Evolutionary conservation across 2,888 invertebrate species (phyloP).

Genomic region (Drosophila tripunctata): DNA sequence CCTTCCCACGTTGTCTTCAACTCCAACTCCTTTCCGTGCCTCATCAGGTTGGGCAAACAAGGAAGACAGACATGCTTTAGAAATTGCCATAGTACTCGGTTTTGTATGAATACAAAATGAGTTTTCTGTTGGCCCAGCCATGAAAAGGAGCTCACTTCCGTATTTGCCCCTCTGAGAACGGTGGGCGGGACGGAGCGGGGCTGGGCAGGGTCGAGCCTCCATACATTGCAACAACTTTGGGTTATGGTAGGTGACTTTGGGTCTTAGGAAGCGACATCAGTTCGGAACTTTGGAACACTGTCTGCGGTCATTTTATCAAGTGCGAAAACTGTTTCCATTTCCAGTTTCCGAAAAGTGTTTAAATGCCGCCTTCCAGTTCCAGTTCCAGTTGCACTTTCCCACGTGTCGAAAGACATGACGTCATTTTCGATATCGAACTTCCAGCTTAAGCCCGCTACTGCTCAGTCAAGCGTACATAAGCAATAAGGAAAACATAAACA

Average conservation of each 20-base stretch:
- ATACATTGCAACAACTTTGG: conserved; percentile 40
- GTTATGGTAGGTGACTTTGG: conserved; percentile 16
- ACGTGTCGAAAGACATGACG: conserved; percentile 54
- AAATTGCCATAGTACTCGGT: conserved; percentile 30
- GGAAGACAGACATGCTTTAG: conserved; percentile 59
- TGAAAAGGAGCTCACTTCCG: conserved; percentile 64
- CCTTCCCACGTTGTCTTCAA: conserved; percentile 7
- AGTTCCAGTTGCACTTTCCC: conserved; percentile 64
- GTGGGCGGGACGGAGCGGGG: background rate
- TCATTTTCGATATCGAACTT: conserved; percentile 69
- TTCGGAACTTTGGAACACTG: conserved; percentile 50
- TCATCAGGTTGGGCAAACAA: conserved; percentile 58
- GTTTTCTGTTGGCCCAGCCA: conserved; percentile 60
- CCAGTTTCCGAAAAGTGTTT: conserved; percentile 62
- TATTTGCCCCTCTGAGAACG: conserved; percentile 39
- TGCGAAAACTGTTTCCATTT: conserved; percentile 42
- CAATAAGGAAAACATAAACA: conserved; percentile 69
- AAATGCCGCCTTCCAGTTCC: conserved; percentile 39
- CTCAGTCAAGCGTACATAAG: conserved; percentile 31
- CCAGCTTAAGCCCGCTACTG: conserved; percentile 17
- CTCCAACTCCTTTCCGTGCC: conserved; percentile 1
- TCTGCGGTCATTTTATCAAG: conserved; percentile 59
- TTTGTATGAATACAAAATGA: conserved; percentile 64
- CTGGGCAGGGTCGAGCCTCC: conserved; percentile 8
- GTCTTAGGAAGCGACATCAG: too few species aligned